Evolutionary conservation across 1,140 invertebrate species (phyloP).

Genomic region (Phymastichus coffea): DNA sequence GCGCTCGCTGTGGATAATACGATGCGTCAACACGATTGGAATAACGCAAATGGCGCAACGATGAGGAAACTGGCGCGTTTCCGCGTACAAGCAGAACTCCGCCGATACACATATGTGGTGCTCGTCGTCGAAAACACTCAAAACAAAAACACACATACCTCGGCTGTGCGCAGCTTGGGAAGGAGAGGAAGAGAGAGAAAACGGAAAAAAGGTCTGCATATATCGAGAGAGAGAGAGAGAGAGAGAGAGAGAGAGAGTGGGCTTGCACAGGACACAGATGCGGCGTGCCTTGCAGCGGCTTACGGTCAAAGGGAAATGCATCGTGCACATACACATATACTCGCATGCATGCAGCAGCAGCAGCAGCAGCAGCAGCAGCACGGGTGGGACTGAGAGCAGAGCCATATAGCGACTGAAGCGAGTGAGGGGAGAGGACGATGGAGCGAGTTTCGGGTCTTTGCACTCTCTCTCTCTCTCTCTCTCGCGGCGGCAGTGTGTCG

Average conservation of each 20-base stretch:
- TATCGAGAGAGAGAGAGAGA: constrained; percentile 25
- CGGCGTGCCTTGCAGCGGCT: constrained; percentile 42
- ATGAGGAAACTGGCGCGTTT: constrained; percentile 1
- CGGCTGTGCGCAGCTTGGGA: too few species aligned
- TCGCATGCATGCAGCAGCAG: neutral
- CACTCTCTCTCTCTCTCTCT: neutral
- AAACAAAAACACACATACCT: too few species aligned
- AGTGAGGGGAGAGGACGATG: neutral
- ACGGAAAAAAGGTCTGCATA: too few species aligned
- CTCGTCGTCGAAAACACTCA: too few species aligned
- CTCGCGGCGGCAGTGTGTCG: neutral
- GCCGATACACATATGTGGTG: too few species aligned
- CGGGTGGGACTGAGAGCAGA: neutral
- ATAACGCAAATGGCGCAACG: too few species aligned
- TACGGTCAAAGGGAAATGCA: constrained; percentile 44
- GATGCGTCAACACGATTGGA: too few species aligned
- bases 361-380: constrained; percentile 24
- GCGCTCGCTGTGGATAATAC: too few species aligned
- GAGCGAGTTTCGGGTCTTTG: constrained; percentile 11
- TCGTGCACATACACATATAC: constrained; percentile 3
- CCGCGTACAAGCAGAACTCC: neutral
- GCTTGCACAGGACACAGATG: constrained; percentile 26
- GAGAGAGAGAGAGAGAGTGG: constrained; percentile 22
- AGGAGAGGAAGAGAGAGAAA: too few species aligned
- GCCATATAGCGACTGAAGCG: neutral